These are phyloP conservation scores for Tachina lurida DNA, from an alignment of 2,888 invertebrate genomes.

Conservation along the genomic window DNA sequence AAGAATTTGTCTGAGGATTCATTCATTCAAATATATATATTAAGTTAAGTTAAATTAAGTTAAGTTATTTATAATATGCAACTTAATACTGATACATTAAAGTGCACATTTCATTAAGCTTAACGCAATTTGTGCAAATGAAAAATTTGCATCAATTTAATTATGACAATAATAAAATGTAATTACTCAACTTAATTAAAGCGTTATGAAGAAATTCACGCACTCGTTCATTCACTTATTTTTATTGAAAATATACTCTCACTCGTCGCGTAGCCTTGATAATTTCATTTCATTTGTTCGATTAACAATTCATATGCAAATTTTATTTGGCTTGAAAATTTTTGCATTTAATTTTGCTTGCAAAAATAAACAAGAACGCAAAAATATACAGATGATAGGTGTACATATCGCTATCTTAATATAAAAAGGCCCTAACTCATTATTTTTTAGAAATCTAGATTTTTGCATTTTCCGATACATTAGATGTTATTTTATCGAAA, in stretches of 20 bases:
- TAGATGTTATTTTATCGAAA: too few relatives aligned
- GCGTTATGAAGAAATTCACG: neutral
- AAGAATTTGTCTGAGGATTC: too few relatives aligned
- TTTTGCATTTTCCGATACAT: too few relatives aligned
- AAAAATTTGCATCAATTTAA: constrained; percentile 33
- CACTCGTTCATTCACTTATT: constrained; percentile 31
- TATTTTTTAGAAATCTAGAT: too few relatives aligned
- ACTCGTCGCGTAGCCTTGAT: constrained; percentile 8
- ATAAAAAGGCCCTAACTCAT: too few relatives aligned
- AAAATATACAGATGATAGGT: neutral
- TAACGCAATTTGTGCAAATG: neutral
- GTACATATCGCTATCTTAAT: too few relatives aligned
- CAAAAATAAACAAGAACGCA: constrained; percentile 10
- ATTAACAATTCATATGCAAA: constrained; percentile 43
- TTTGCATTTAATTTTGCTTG: neutral
- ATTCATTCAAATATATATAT: too few relatives aligned
- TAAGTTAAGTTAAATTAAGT: too few relatives aligned
- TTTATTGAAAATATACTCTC: constrained; percentile 15
- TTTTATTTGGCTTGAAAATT: constrained; percentile 11
- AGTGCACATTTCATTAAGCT: neutral
- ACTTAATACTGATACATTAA: neutral
- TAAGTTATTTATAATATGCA: neutral
- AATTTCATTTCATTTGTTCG: constrained; percentile 26
- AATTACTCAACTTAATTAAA: constrained; percentile 44
- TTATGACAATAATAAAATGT: constrained; percentile 46